These are phyloP conservation scores for Callopanchax toddi DNA, from an alignment of 2,113 vertebrate species.

Conservation along the genomic window DNA sequence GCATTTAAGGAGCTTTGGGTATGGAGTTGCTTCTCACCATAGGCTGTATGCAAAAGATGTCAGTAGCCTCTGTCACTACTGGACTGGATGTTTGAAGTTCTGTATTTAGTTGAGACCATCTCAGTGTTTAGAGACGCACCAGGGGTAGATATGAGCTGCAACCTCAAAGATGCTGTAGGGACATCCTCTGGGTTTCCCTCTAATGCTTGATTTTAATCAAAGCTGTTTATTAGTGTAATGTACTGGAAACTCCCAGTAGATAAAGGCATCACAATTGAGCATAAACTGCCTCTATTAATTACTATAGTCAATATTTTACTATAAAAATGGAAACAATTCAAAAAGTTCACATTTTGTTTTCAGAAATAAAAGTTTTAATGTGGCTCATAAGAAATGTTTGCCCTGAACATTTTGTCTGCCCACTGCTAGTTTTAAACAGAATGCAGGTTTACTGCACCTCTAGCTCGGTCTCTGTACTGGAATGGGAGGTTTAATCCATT, in stretches of 20 bases:
- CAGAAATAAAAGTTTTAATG: too few species aligned
- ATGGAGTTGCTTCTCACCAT: conserved; percentile 5
- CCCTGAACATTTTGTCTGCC: too few species aligned
- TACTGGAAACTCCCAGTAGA: neutral
- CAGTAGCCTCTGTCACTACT: neutral
- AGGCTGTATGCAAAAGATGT: neutral
- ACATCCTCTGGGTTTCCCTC: neutral
- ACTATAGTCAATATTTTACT: neutral
- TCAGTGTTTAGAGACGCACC: neutral
- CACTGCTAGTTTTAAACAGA: too few species aligned
- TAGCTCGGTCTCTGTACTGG: too few species aligned
- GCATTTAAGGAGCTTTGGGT: neutral
- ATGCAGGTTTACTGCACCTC: too few species aligned
- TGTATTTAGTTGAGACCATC: neutral
- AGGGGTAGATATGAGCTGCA: neutral
- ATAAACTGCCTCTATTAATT: too few species aligned
- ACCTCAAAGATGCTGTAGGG: neutral
- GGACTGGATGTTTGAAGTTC: neutral
- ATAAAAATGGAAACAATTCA: too few species aligned
- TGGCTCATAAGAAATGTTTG: too few species aligned
- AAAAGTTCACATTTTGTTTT: neutral
- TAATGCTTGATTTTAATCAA: neutral
- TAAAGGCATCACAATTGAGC: too few species aligned
- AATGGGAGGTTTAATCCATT: too few species aligned
- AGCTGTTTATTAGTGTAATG: neutral